Percentiles rank a stretch among this genome's conserved stretches.
These are phyloP conservation scores for Lacanobia oleracea DNA, from an alignment of 2,888 invertebrate genomes.

Conservation along the genomic window DNA sequence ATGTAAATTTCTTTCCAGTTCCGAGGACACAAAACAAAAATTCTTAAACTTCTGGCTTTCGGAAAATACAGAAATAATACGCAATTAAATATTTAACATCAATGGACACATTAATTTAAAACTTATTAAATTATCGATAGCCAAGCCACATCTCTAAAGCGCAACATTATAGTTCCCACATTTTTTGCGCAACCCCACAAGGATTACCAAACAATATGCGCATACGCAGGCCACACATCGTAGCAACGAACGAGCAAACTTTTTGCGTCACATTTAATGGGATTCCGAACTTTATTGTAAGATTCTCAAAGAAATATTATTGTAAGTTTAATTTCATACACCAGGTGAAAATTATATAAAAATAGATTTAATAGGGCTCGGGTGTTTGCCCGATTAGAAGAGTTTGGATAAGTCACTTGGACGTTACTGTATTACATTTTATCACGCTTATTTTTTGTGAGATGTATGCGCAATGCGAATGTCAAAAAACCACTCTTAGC, in stretches of 20 bases:
- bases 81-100: not conserved
- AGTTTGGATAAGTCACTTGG: constrained; percentile 38
- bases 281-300: constrained; percentile 81
- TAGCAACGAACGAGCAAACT: constrained; percentile 77
- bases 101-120: not conserved
- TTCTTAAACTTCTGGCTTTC: too few relatives aligned
- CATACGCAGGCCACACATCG: constrained; percentile 85
- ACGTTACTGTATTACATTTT: constrained; percentile 17
- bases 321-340: constrained; percentile 63
- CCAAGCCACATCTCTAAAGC: constrained; percentile 69
- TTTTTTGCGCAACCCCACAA: constrained; percentile 83
- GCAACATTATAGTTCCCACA: constrained; percentile 80
- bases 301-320: constrained; percentile 70
- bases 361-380: constrained; percentile 46
- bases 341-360: constrained; percentile 58
- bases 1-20: too few relatives aligned
- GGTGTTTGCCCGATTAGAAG: constrained; percentile 33
- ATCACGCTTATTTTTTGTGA: not conserved
- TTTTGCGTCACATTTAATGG: constrained; percentile 85
- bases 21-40: too few relatives aligned
- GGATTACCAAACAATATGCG: constrained; percentile 86
- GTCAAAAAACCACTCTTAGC: too few relatives aligned
- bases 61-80: too few relatives aligned
- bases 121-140: constrained; percentile 33
- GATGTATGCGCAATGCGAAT: too few relatives aligned